Evolutionary conservation across 2,888 invertebrate genomes (phyloP), one percentile per base, ranked within the genome.

Genomic region (Lepidonotus clava): DNA sequence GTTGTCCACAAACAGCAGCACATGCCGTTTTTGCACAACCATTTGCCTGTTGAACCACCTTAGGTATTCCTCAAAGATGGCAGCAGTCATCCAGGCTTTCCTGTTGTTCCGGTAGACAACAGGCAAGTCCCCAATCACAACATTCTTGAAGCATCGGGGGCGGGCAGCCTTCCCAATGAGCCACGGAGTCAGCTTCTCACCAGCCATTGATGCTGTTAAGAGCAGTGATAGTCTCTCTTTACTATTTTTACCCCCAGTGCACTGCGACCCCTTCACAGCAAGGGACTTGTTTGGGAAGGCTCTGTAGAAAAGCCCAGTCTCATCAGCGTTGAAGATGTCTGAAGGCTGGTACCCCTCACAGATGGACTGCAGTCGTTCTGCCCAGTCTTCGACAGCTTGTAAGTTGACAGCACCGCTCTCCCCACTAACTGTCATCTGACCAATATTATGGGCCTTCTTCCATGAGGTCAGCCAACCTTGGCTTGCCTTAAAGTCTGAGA

Each of bases 1-100:
- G 24, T 66, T 66, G 66, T 66, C 66, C 24, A 66, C 66, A 66
- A 66, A 66, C 66, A 66, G 32, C 66, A 66, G 24, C 6, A 66
- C n/a, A 8, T 28, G n/a, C 6, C 24, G n/a, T 8, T 66, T 8
- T n/a, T 66, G 66, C 6, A 14, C 8, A 11, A 24, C 8, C 66
- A 66, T 66, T 28, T 66, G n/a, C 24, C 32, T 66, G 66, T 66
- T 66, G 6, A 66, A 6, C 32, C 32, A 24, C 11, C n/a, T 8
- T n/a, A 66, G 66, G n/a, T 28, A 66, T n/a, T 24, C 32, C 6
- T 6, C n/a, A n/a, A 66, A 66, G 66, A 66, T 6, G 6, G n/a
- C 32, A 28, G 24, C 32, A 24, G 66, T 66, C 66, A 66, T 66
- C 66, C 66, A 66, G 6, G 66, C 66, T 66, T 66, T 66, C 14